These are phyloP conservation scores for Scaptomyza pallida DNA, from an alignment of 1,140 invertebrate species.

Conservation along the genomic window DNA sequence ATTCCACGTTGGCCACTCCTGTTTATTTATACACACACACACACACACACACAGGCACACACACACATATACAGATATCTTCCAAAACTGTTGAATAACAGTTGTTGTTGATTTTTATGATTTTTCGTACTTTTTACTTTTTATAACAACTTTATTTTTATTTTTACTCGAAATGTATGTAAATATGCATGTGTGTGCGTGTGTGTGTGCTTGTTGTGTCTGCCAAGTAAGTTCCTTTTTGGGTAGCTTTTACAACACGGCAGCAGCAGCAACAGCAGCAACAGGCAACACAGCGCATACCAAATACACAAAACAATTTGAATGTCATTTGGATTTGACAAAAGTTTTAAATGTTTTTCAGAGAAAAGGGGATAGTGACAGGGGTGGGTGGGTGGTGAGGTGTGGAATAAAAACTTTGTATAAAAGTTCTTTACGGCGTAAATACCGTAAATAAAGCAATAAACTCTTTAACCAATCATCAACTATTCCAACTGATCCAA, in stretches of 20 bases:
- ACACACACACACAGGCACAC: conserved; percentile 37
- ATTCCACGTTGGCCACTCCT: conserved; percentile 80
- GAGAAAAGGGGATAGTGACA: neutral
- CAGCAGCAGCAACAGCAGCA: neutral
- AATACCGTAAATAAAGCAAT: neutral
- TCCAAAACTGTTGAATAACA: conserved; percentile 74
- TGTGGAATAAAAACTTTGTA: no score
- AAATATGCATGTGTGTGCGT: conserved; percentile 2
- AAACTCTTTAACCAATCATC: neutral
- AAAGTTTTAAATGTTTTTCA: conserved; percentile 19
- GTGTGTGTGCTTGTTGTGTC: conserved; percentile 8
- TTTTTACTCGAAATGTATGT: conserved; percentile 5
- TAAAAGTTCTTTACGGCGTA: neutral
- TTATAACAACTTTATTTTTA: conserved; percentile 62
- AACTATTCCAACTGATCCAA: no score
- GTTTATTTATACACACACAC: conserved; percentile 64
- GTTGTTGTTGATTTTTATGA: conserved; percentile 66
- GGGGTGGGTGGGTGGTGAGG: neutral
- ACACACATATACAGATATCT: conserved; percentile 17
- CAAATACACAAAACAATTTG: conserved; percentile 29
- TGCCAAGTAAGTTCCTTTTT: conserved; percentile 37
- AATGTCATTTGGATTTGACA: conserved; percentile 40
- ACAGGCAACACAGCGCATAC: conserved; percentile 32
- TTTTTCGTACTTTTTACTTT: conserved; percentile 50
- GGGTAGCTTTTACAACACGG: conserved; percentile 18